A percentile compares a stretch with the other conserved stretches of the same genome.
Evolutionary conservation across 2,113 vertebrate genomes (phyloP).

Genomic region (Myotis yumanensis): DNA sequence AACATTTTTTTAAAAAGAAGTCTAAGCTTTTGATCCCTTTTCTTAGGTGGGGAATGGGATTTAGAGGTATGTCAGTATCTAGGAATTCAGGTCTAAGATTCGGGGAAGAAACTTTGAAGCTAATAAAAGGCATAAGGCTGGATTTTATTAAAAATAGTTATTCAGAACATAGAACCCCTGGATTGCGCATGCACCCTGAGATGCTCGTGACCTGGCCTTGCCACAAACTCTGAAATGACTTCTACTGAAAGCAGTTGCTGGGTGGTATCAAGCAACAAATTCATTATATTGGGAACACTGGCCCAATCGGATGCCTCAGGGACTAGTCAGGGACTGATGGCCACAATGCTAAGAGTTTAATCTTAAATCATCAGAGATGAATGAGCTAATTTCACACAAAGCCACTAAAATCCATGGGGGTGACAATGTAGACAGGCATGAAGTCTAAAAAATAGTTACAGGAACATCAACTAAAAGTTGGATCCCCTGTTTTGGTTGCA

Average conservation of each 20-base stretch:
- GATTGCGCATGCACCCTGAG: neutral
- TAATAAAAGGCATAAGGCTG: neutral
- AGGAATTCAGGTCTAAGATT: slow-evolving; percentile 32
- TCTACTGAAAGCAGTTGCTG: neutral
- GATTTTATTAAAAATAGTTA: slow-evolving; percentile 34
- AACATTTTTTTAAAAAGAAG: slow-evolving; percentile 18
- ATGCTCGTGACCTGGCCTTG: neutral
- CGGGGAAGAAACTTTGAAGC: slow-evolving; percentile 45
- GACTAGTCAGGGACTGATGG: neutral
- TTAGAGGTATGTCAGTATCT: neutral
- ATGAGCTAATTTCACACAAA: neutral
- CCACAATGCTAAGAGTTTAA: neutral
- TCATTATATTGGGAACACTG: neutral
- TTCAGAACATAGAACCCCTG: neutral
- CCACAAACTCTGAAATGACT: neutral
- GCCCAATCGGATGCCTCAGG: neutral
- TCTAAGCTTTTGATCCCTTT: slow-evolving; percentile 73
- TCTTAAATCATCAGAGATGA: neutral
- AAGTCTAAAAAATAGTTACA: neutral
- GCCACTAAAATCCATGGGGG: neutral
- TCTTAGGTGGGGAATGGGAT: slow-evolving; percentile 47
- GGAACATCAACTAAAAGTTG: neutral
- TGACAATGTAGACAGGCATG: neutral
- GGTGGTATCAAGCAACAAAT: too few species aligned
- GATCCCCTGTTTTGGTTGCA: neutral